Conservation (phyloP, 1,140 invertebrate genomes). For the Hestina assimilis region DNA sequence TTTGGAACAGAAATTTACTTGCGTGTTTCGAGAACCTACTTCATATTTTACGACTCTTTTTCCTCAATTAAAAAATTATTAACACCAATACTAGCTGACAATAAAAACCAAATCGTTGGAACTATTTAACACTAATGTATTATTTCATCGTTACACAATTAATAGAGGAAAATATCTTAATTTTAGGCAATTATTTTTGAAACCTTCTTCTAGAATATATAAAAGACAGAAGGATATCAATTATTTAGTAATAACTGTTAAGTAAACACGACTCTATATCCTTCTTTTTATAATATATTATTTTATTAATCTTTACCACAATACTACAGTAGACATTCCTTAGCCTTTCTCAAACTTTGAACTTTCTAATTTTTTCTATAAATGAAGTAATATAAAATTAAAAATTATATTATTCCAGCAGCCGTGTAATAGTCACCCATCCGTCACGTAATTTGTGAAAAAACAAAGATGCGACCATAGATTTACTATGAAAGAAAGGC, state of each 20-base stretch:
- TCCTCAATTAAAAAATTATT: conserved; percentile 10
- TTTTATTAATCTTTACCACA: too few relatives aligned
- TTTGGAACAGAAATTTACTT: too few relatives aligned
- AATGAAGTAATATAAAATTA: too few relatives aligned
- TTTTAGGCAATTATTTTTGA: background rate
- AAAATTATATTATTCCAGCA: too few relatives aligned
- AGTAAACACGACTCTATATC: too few relatives aligned
- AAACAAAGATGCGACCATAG: background rate
- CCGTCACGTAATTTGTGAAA: background rate
- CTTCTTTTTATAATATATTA: too few relatives aligned
- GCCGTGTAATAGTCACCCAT: background rate
- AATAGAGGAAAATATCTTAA: background rate
- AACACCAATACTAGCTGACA: conserved; percentile 14
- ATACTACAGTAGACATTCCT: too few relatives aligned
- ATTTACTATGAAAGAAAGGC: too few relatives aligned
- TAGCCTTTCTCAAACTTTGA: too few relatives aligned
- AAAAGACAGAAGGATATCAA: background rate
- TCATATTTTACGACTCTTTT: conserved; percentile 8
- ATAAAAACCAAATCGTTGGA: conserved; percentile 15
- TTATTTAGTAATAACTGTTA: background rate
- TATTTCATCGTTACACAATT: conserved; percentile 2
- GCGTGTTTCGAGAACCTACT: conserved; percentile 4
- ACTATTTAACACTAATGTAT: conserved; percentile 7
- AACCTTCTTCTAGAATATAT: too few relatives aligned
- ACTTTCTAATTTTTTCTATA: too few relatives aligned